A percentile compares a stretch with the other conserved stretches of the same genome.
These are phyloP conservation scores for Ictidomys tridecemlineatus DNA, from an alignment of 2,113 vertebrate genomes.

Conservation along the genomic window DNA sequence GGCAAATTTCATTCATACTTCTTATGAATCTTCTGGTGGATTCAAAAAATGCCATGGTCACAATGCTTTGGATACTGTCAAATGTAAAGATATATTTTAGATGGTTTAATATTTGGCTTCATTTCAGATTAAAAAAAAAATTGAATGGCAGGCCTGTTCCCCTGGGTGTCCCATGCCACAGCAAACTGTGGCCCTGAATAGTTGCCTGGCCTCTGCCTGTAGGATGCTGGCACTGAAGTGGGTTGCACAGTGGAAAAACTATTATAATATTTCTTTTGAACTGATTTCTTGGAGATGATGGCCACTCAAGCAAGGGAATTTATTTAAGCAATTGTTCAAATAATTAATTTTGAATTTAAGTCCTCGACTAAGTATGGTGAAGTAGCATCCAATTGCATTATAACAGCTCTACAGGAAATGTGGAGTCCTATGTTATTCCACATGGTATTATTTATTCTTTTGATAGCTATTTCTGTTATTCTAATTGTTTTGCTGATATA, in stretches of 20 bases:
- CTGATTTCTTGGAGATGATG: not conserved
- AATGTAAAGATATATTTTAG: not conserved
- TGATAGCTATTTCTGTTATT: not conserved
- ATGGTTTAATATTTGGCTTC: not conserved
- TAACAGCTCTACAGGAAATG: not conserved
- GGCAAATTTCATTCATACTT: not conserved
- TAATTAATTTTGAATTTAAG: not conserved
- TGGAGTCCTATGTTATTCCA: not conserved
- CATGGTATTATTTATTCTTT: not conserved
- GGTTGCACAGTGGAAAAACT: too few species aligned
- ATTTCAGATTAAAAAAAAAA: not conserved
- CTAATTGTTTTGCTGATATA: not conserved
- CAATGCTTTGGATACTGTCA: not conserved
- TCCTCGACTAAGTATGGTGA: not conserved
- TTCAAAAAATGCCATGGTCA: not conserved
- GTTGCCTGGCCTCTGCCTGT: too few species aligned
- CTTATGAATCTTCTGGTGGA: not conserved
- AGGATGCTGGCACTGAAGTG: too few species aligned
- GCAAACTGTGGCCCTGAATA: too few species aligned
- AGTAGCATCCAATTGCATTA: not conserved
- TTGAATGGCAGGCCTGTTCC: too few species aligned
- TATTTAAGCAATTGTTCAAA: not conserved
- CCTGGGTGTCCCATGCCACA: too few species aligned
- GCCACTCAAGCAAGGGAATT: not conserved
- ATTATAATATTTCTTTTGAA: not conserved